phyloP scores from a whole-genome alignment of 2,113 vertebrate species.

The Gobius niger region DNA sequence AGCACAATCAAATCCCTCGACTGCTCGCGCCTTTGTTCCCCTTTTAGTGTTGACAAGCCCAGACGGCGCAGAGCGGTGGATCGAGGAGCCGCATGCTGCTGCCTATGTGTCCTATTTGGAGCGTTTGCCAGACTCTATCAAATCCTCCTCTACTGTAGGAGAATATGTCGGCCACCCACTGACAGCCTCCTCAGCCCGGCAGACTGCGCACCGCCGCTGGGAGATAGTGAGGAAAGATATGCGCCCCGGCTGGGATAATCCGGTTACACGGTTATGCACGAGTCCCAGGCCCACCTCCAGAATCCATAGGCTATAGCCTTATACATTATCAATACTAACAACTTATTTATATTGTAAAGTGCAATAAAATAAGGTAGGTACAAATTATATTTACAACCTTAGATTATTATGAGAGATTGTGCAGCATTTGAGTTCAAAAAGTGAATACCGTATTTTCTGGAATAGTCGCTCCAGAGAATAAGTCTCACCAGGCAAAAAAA shows the following conservation, averaged over 20 bases:
- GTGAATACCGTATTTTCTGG: no score
- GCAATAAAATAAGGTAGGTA: no score
- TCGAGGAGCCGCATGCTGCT: constrained; percentile 54
- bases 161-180: constrained; percentile 70
- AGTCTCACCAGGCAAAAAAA: no score
- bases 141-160: constrained; percentile 66
- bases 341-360: constrained; percentile 5
- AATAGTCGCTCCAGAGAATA: no score
- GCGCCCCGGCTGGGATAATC: constrained; percentile 62
- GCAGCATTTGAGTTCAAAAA: no score
- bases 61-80: constrained; percentile 52
- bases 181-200: constrained; percentile 64
- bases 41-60: constrained; percentile 64
- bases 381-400: no score
- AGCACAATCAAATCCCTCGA: constrained; percentile 49
- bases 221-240: constrained; percentile 64
- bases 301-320: constrained; percentile 36
- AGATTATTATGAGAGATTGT: no score
- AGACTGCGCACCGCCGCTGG: constrained; percentile 61
- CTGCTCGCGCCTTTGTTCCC: constrained; percentile 54
- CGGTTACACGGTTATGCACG: constrained; percentile 61
- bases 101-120: constrained; percentile 64
- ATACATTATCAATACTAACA: constrained; percentile 1
- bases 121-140: constrained; percentile 70
- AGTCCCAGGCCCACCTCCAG: constrained; percentile 51